A percentile compares a stretch with the other conserved stretches of the same genome.
Evolutionary conservation across 2,888 invertebrate genomes (phyloP).

Genomic region (Agrotis puta): DNA sequence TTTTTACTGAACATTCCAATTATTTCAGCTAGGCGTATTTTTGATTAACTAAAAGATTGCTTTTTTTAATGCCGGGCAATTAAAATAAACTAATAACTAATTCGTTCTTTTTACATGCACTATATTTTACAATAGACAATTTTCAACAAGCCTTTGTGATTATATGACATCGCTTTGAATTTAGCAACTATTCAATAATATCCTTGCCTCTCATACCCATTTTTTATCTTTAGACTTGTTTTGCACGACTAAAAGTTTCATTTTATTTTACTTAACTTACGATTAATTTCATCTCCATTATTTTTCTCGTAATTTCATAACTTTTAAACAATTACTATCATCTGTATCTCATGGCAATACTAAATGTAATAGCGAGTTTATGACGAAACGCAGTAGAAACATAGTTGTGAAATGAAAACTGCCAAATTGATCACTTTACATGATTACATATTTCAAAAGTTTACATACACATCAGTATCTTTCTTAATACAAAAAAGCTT

Average conservation of each 20-base stretch:
- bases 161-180: constrained; percentile 7
- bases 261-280: not conserved
- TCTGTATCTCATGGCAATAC: constrained; percentile 15
- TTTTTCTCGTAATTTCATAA: constrained; percentile 7
- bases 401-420: constrained; percentile 42
- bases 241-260: not conserved
- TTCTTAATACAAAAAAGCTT: not conserved
- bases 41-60: constrained; percentile 22
- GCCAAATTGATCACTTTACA: constrained; percentile 35
- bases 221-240: not conserved
- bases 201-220: not conserved
- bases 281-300: not conserved
- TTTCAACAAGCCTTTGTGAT: not conserved
- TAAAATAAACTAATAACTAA: constrained; percentile 22
- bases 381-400: constrained; percentile 9
- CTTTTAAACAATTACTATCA: constrained; percentile 4
- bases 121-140: not conserved
- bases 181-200: not conserved
- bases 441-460: constrained; percentile 23
- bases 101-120: not conserved
- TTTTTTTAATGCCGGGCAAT: constrained; percentile 25
- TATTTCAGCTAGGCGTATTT: constrained; percentile 22
- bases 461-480: not conserved
- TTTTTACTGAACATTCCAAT: not conserved
- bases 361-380: not conserved